Base-by-base conservation (phyloP, 2,888 invertebrate genomes). In the Drosophila basisetae region DNA sequence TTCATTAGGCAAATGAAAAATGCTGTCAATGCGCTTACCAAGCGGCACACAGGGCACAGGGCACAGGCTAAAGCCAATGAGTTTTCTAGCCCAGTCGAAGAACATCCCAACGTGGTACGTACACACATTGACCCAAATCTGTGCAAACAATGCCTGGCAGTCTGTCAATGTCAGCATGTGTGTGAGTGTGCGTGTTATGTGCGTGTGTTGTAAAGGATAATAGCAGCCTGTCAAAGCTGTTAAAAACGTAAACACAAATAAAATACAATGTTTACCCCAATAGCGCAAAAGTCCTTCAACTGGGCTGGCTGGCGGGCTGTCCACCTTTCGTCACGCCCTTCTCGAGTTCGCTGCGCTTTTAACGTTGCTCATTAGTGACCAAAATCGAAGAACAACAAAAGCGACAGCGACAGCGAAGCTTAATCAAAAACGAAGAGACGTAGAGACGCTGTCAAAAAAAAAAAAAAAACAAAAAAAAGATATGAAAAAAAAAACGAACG, bases 1-100 rank as follows among this genome's bases (percentile, higher is more conserved):
- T 92, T 92, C 92, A 92, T 92, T 91, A 92, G 85, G 91, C 88
- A 91, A 92, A 92, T 92, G 91, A 91, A 84, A 90, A 91, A 87
- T 85, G 76, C 84, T 83, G 91, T 86, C 91, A 89, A 84, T 85
- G 82, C 83, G 68, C 75, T 47, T 50, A 55, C 54, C 67, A 68
- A 53, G 55, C 54, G 54, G 22, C 67, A 68, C 37, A 55, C 18
- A 25, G 37, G 18, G 25, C 13, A 41, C 37, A 30, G 31, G 10
- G 30, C 16, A 50, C 10, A 16, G 39, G 55, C 49, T 33, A 63
- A 50, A 71, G 61, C 69, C 64, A 76, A 74, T 72, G 67, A 65
- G 70, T 54, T 71, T 41, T 52, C 31, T 54, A 30, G 49, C 41
- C 60, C 52, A 58, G 68, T 54, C 61, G 49, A 69, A 65, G 70